Percentiles rank a stretch among this genome's conserved stretches.
Conservation (phyloP, 2,797 vertebrate genomes). For the Lagothrix lagotricha region DNA sequence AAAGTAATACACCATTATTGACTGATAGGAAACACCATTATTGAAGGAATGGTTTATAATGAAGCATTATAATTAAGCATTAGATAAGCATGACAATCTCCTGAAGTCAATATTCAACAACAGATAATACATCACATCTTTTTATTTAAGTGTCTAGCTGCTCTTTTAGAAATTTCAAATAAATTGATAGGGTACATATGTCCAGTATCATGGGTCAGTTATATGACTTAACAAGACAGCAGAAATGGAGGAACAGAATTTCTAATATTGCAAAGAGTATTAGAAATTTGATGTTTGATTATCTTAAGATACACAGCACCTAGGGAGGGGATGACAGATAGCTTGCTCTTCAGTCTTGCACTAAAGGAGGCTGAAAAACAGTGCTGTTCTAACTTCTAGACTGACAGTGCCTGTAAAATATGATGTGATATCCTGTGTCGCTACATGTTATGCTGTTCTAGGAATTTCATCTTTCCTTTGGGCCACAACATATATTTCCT, state of each 20-base stretch:
- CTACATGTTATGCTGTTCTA: background rate
- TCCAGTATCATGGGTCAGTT: background rate
- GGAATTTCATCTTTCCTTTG: background rate
- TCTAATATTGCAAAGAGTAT: background rate
- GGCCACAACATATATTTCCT: background rate
- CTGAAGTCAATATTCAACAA: background rate
- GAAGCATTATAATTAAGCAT: background rate
- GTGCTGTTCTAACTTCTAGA: background rate
- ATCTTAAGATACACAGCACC: background rate
- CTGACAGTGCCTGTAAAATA: fast-evolving
- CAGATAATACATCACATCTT: background rate
- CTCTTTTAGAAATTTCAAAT: background rate
- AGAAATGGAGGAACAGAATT: background rate
- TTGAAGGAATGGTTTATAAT: background rate
- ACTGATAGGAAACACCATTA: background rate
- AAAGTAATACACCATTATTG: background rate
- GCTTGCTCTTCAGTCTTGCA: background rate
- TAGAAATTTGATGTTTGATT: background rate
- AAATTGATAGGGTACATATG: background rate
- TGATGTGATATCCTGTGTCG: background rate
- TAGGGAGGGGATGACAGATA: too few species aligned
- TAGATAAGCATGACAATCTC: background rate
- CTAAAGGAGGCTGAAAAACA: background rate
- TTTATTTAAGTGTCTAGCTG: background rate
- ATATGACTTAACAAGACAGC: background rate